These are phyloP conservation scores for Amphimallon solstitiale DNA, from an alignment of 2,888 invertebrate genomes.

Conservation along the genomic window DNA sequence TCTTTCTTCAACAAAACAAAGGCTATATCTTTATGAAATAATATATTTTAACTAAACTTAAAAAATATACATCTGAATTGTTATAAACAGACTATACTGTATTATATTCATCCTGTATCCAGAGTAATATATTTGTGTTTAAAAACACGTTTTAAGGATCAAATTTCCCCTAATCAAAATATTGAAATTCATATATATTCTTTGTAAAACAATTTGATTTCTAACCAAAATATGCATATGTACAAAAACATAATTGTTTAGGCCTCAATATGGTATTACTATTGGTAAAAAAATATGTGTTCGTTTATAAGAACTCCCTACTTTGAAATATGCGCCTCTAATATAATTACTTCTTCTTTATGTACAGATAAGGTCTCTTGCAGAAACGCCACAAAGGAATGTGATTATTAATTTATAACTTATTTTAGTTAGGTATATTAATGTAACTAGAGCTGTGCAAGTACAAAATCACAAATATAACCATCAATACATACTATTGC, in stretches of 20 bases:
- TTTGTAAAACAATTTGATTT: too few species aligned
- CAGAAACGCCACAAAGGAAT: background rate
- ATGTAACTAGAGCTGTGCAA: constrained; percentile 14
- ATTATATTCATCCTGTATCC: too few species aligned
- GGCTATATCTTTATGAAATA: too few species aligned
- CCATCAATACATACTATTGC: too few species aligned
- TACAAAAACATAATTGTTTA: background rate
- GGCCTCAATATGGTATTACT: constrained; percentile 5
- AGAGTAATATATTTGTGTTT: too few species aligned
- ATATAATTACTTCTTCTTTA: background rate
- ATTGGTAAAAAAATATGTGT: constrained; percentile 15
- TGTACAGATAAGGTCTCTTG: background rate
- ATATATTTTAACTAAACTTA: too few species aligned
- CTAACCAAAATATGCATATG: background rate
- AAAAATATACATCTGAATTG: too few species aligned
- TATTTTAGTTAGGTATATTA: background rate
- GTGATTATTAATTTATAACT: background rate
- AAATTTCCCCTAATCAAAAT: too few species aligned
- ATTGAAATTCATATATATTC: too few species aligned
- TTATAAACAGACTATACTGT: too few species aligned
- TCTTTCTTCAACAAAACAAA: too few species aligned
- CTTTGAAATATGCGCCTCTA: background rate
- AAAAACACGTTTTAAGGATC: too few species aligned
- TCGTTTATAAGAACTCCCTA: constrained; percentile 8
- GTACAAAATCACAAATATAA: background rate